These are phyloP conservation scores for Takifugu flavidus DNA, from an alignment of 2,113 vertebrate species.

Conservation along the genomic window DNA sequence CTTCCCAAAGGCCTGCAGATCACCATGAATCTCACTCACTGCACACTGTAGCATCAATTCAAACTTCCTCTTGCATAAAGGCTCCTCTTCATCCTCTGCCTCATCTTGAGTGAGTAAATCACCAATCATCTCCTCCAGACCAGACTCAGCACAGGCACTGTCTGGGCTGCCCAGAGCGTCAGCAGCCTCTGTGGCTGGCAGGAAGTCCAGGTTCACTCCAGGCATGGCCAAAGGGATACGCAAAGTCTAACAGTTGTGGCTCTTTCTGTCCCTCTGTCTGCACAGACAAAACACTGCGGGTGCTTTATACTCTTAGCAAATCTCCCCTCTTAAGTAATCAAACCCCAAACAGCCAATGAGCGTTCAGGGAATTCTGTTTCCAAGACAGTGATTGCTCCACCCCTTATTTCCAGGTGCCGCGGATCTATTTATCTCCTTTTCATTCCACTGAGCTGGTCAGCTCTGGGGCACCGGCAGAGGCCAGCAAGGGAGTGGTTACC, in stretches of 20 bases:
- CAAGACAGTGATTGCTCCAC: conserved; percentile 54
- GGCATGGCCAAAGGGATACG: conserved; percentile 73
- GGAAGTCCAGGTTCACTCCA: conserved; percentile 74
- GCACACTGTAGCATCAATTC: conserved; percentile 66
- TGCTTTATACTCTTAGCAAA: conserved; percentile 65
- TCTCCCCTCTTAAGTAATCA: conserved; percentile 44
- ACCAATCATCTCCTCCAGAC: conserved; percentile 67
- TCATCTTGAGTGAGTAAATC: conserved; percentile 59
- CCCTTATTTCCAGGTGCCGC: conserved; percentile 62
- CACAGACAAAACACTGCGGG: conserved; percentile 31
- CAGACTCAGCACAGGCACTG: conserved; percentile 61
- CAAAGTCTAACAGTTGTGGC: conserved; percentile 6
- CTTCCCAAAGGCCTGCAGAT: conserved; percentile 77
- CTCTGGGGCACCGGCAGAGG: conserved; percentile 35
- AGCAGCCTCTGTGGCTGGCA: conserved; percentile 43
- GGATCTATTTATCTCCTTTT: conserved; percentile 67
- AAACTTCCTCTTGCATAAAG: conserved; percentile 39
- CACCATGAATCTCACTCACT: conserved; percentile 73
- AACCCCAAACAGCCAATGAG: conserved; percentile 62
- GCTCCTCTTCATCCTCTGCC: conserved; percentile 36
- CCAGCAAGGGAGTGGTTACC: conserved; percentile 14
- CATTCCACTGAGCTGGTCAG: conserved; percentile 58
- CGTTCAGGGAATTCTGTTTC: conserved; percentile 57
- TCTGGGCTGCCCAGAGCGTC: conserved; percentile 40
- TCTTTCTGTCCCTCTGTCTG: conserved; percentile 10